Percentiles rank a stretch among this genome's conserved stretches.
Evolutionary conservation across 2,797 vertebrate species (phyloP).

Genomic region (Hyperoplus lanceolatus): DNA sequence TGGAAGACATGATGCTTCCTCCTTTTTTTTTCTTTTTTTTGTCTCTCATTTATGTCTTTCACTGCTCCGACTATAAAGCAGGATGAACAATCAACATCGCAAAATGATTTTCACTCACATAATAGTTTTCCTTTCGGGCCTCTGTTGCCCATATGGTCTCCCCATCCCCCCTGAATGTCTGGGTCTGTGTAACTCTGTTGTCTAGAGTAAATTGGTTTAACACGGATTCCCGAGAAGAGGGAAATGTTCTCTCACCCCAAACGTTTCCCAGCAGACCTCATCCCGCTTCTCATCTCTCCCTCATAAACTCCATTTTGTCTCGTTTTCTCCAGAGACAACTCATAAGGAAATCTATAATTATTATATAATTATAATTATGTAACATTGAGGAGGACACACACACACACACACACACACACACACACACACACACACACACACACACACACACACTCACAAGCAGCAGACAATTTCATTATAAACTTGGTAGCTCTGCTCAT

Average conservation of each 20-base stretch:
- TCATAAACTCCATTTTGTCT: conserved; percentile 57
- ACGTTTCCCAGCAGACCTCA: conserved; percentile 65
- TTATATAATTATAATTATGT: too few species aligned
- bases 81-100: conserved; percentile 43
- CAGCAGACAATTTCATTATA: conserved; percentile 2
- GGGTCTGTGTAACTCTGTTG: conserved; percentile 57
- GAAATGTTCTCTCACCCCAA: conserved; percentile 66
- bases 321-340: conserved; percentile 42
- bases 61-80: conserved; percentile 41
- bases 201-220: conserved; percentile 72
- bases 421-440: neutral
- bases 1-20: too few species aligned
- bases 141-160: conserved; percentile 21
- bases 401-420: neutral
- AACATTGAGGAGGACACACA: neutral
- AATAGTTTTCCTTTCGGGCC: conserved; percentile 56
- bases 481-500: neutral
- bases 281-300: conserved; percentile 52
- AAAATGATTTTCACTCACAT: conserved; percentile 53
- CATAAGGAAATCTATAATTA: conserved; percentile 52
- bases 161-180: conserved; percentile 26
- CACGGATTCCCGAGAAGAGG: conserved; percentile 58
- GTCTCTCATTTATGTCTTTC: neutral
- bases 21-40: neutral
- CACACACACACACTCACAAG: neutral